Evolutionary conservation across 2,797 vertebrate species (phyloP).

Genomic region (Bryconaethiops microstoma): DNA sequence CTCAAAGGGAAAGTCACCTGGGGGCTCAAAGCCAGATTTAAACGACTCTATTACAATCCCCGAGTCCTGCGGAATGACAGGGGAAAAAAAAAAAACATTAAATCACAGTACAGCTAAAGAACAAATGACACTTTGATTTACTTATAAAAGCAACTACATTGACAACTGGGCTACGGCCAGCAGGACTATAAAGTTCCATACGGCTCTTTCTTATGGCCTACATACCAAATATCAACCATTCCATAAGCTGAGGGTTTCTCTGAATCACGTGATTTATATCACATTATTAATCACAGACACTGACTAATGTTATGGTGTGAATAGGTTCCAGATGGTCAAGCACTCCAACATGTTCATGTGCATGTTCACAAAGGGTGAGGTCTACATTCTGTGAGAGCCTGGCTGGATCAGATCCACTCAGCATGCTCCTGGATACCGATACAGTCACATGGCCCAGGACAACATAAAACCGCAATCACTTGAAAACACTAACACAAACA

Average conservation of each 20-base stretch:
- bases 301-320: not conserved
- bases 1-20: slow-evolving; percentile 95
- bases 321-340: slow-evolving; percentile 5
- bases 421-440: not conserved
- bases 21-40: slow-evolving; percentile 96
- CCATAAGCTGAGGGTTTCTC: not conserved
- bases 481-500: not conserved
- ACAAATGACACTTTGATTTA: not conserved
- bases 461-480: not conserved
- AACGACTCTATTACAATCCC: slow-evolving; percentile 94
- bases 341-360: not conserved
- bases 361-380: not conserved
- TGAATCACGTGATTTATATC: not conserved
- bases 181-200: not conserved
- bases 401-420: not conserved
- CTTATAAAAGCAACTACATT: not conserved
- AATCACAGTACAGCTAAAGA: not conserved
- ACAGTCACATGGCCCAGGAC: not conserved
- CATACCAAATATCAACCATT: not conserved
- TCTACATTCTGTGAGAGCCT: not conserved
- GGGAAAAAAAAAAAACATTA: slow-evolving; percentile 1
- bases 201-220: not conserved
- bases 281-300: not conserved
- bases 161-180: not conserved
- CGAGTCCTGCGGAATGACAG: slow-evolving; percentile 82